phyloP scores from a whole-genome alignment of 2,888 invertebrate genomes.

The Pemphredon lugubris region DNA sequence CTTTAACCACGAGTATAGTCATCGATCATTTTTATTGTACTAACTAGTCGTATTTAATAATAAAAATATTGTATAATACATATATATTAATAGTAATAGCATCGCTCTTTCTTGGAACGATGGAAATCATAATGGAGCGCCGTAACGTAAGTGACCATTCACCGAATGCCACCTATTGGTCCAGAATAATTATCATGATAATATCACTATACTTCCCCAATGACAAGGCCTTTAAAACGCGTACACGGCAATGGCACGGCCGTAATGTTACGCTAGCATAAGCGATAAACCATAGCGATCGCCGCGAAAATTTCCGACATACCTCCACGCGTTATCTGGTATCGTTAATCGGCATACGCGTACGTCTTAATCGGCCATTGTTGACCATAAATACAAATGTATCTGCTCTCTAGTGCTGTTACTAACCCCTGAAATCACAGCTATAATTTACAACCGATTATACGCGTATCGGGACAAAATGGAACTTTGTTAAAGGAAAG shows the following conservation, averaged over 20 bases:
- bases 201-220: constrained; percentile 26
- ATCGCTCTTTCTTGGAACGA: constrained; percentile 3
- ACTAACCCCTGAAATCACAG: constrained; percentile 7
- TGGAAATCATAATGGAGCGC: constrained; percentile 12
- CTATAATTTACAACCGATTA: constrained; percentile 11
- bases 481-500: constrained; percentile 3
- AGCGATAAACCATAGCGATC: constrained; percentile 24
- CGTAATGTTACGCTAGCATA: not conserved
- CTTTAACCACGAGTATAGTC: no score
- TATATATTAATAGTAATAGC: no score
- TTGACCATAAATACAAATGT: constrained; percentile 24
- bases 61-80: no score
- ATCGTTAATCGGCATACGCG: constrained; percentile 13
- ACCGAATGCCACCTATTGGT: constrained; percentile 22
- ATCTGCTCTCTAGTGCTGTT: constrained; percentile 2
- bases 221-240: constrained; percentile 27
- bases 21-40: no score
- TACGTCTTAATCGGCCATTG: constrained; percentile 32
- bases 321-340: constrained; percentile 4
- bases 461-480: not conserved
- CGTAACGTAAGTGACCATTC: constrained; percentile 9
- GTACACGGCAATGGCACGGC: constrained; percentile 2
- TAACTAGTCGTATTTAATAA: no score
- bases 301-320: constrained; percentile 29
- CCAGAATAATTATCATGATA: constrained; percentile 49